Evolutionary conservation across 2,888 invertebrate species (phyloP).

Genomic region (Calameuta filiformis): DNA sequence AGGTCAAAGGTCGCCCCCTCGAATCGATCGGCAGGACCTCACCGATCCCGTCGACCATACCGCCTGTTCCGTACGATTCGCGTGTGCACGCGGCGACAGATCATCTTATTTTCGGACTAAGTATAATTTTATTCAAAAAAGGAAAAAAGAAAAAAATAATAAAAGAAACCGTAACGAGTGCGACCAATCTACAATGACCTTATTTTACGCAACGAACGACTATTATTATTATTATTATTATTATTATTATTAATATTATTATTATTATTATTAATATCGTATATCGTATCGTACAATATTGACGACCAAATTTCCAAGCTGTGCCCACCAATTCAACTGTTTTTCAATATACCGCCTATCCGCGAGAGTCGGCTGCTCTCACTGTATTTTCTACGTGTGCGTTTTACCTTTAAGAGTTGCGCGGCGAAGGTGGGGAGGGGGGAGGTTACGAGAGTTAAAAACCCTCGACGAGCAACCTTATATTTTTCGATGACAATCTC

Average conservation of each 20-base stretch:
- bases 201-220: conserved; percentile 16
- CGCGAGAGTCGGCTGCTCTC: neutral
- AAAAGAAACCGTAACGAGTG: neutral
- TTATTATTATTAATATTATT: neutral
- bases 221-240: neutral
- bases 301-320: neutral
- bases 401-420: neutral
- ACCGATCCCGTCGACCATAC: too few species aligned
- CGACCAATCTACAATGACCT: conserved; percentile 16
- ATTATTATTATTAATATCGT: too few species aligned
- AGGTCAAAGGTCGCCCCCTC: too few species aligned
- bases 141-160: neutral
- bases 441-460: too few species aligned
- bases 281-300: neutral
- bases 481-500: neutral
- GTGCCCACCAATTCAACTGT: neutral
- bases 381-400: neutral
- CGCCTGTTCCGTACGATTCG: neutral
- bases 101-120: neutral
- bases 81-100: neutral
- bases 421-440: too few species aligned
- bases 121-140: neutral
- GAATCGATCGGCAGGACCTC: too few species aligned
- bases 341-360: neutral
- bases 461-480: neutral